phyloP scores from a whole-genome alignment of 2,113 vertebrate species.

The Pelmatolapia mariae region DNA sequence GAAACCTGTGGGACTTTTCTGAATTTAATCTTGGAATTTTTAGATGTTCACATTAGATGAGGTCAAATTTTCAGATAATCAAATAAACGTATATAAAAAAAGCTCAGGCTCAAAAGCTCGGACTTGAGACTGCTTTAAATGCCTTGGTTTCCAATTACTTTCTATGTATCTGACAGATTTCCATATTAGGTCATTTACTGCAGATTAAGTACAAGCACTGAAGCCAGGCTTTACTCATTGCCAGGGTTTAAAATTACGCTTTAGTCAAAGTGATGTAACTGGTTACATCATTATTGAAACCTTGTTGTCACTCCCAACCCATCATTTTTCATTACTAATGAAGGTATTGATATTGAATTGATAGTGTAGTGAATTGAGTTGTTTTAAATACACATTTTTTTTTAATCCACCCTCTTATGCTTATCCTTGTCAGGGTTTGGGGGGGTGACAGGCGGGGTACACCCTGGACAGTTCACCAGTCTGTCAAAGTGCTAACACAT shows the following conservation, averaged over 20 bases:
- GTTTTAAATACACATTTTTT: background rate
- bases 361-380: background rate
- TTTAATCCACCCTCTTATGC: accelerated
- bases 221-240: background rate
- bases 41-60: background rate
- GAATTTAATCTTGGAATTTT: background rate
- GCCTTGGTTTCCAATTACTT: background rate
- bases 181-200: background rate
- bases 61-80: background rate
- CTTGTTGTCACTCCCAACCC: background rate
- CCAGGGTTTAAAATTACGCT: background rate
- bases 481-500: background rate
- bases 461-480: background rate
- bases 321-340: background rate
- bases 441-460: accelerated
- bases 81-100: background rate
- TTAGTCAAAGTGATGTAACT: background rate
- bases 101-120: background rate
- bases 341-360: background rate
- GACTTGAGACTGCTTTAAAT: background rate
- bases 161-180: background rate
- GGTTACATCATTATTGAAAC: background rate
- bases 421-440: background rate
- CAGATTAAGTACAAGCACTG: background rate
- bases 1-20: background rate